A percentile compares a stretch with the other conserved stretches of the same genome.
Conservation (phyloP, 2,888 invertebrate species). For the Dicyrtoma fusca region DNA sequence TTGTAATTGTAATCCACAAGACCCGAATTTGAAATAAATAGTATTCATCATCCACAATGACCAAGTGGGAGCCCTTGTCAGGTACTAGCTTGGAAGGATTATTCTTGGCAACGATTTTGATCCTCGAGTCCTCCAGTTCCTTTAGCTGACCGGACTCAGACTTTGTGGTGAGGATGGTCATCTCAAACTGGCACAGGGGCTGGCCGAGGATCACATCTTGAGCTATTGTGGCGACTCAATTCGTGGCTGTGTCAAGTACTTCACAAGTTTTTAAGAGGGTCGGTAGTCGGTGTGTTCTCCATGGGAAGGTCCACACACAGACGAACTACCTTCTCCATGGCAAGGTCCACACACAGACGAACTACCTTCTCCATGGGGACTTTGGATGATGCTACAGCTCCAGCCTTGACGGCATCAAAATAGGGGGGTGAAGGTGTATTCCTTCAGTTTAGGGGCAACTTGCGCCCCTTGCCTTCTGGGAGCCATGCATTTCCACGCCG, state of each 20-base stretch:
- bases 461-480: constrained; percentile 79
- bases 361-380: constrained; percentile 66
- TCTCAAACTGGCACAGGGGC: constrained; percentile 69
- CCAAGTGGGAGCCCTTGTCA: background rate
- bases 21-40: too few species aligned
- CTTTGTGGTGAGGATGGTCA: constrained; percentile 65
- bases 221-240: constrained; percentile 67
- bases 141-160: too few species aligned
- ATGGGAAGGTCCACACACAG: constrained; percentile 72
- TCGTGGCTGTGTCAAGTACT: constrained; percentile 68
- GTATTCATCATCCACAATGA: constrained; percentile 5
- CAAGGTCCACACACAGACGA: constrained; percentile 71
- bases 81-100: too few species aligned
- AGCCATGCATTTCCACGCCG: constrained; percentile 87
- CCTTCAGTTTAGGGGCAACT: constrained; percentile 78
- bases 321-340: constrained; percentile 70
- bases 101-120: constrained; percentile 57
- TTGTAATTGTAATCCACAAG: too few species aligned
- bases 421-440: constrained; percentile 81
- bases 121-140: constrained; percentile 63
- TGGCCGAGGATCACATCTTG: constrained; percentile 72
- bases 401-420: constrained; percentile 59
- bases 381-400: constrained; percentile 61
- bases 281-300: constrained; percentile 75
- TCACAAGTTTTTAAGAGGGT: constrained; percentile 79